These are phyloP conservation scores for Beris chalybata DNA, from an alignment of 2,888 invertebrate species.

Conservation along the genomic window DNA sequence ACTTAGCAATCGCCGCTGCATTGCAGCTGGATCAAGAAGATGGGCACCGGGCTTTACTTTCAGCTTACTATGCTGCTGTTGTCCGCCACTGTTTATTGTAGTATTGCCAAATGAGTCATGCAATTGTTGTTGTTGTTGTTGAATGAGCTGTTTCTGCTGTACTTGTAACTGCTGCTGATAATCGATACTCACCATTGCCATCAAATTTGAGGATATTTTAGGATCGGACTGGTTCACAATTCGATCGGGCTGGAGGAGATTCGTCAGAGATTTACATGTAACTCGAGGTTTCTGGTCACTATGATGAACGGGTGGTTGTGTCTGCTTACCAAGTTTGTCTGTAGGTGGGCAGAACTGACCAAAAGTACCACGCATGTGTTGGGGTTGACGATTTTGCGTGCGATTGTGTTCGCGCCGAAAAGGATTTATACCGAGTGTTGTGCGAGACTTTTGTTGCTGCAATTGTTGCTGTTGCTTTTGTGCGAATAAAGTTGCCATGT, in stretches of 20 bases:
- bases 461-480: slow-evolving; percentile 33
- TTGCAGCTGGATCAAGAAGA: slow-evolving; percentile 58
- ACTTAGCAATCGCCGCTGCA: slow-evolving; percentile 57
- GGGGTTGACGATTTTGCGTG: slow-evolving; percentile 41
- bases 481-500: slow-evolving; percentile 27
- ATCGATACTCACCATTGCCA: slow-evolving; percentile 48
- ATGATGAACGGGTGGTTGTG: slow-evolving; percentile 52
- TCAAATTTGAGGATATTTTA: slow-evolving; percentile 50
- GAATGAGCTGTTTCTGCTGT: slow-evolving; percentile 31
- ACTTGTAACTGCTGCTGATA: slow-evolving; percentile 27
- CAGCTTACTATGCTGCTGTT: slow-evolving; percentile 54
- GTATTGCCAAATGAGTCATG: neutral
- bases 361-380: neutral
- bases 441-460: slow-evolving; percentile 44
- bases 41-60: slow-evolving; percentile 63
- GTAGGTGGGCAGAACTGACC: slow-evolving; percentile 49
- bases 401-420: slow-evolving; percentile 32
- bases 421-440: slow-evolving; percentile 51
- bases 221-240: slow-evolving; percentile 49
- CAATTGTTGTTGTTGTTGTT: slow-evolving; percentile 27
- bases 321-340: slow-evolving; percentile 51
- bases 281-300: slow-evolving; percentile 62
- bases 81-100: neutral
- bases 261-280: slow-evolving; percentile 65
- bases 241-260: slow-evolving; percentile 61